Conservation (phyloP, 2,113 vertebrate species). For the Boulengeromyrus knoepffleri region DNA sequence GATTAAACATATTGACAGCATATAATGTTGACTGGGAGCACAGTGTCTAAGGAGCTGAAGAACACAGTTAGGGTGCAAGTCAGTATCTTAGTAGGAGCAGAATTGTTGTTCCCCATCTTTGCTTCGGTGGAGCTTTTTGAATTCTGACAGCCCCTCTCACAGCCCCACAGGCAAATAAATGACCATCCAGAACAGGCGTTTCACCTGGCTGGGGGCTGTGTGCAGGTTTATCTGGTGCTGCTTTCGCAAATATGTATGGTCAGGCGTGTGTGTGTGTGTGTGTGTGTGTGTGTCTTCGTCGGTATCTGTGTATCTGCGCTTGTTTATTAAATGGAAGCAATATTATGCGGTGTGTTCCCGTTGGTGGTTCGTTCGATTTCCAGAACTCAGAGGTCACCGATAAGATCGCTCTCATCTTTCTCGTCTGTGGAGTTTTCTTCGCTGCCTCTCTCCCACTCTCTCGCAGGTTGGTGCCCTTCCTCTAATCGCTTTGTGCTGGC, state of each 20-base stretch:
- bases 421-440: not conserved
- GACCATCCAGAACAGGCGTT: not conserved
- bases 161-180: not conserved
- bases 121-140: not conserved
- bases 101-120: not conserved
- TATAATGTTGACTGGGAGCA: not conserved
- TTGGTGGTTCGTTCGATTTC: not conserved
- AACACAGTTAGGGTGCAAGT: not conserved
- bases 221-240: too few relatives aligned
- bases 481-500: not conserved
- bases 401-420: constrained; percentile 4
- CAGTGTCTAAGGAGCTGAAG: not conserved
- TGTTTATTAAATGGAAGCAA: not conserved
- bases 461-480: not conserved
- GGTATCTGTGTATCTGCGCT: not conserved
- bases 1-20: not conserved
- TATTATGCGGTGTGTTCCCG: not conserved
- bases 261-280: not conserved
- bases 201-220: too few relatives aligned
- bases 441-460: not conserved
- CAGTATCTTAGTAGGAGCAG: not conserved
- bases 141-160: not conserved
- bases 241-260: not conserved
- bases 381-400: not conserved
- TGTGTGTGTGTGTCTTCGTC: not conserved